Evolutionary conservation across 2,113 vertebrate species (phyloP).

Genomic region (Lycaon pictus): DNA sequence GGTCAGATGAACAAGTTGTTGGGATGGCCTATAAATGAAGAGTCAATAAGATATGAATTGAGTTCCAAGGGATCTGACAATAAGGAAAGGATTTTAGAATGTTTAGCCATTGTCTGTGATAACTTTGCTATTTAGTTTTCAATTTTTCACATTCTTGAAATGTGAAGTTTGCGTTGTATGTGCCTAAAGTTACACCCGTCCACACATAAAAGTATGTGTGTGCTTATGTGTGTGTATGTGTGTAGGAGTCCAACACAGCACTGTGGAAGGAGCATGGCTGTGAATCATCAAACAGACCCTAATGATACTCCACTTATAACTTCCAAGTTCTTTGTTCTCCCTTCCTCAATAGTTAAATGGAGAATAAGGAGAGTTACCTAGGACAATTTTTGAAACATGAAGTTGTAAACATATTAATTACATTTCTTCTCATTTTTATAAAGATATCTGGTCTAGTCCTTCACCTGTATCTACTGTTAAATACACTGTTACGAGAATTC

Average conservation of each 20-base stretch:
- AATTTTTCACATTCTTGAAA: conserved; percentile 14
- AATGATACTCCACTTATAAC: background rate
- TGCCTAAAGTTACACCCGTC: background rate
- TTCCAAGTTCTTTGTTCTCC: conserved; percentile 7
- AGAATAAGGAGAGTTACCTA: background rate
- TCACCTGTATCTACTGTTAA: background rate
- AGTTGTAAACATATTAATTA: background rate
- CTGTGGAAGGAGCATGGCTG: background rate
- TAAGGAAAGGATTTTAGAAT: background rate
- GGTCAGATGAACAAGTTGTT: background rate
- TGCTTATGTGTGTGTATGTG: background rate
- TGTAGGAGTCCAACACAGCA: background rate
- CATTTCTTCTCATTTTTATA: background rate
- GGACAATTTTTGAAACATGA: background rate
- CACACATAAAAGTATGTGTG: background rate
- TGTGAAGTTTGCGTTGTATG: background rate
- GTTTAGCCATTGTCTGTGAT: background rate
- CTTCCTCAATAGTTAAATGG: background rate
- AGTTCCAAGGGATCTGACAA: background rate
- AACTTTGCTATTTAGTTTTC: background rate
- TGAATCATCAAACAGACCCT: background rate
- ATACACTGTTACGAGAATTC: background rate
- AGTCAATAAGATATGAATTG: background rate
- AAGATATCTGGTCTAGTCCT: background rate
- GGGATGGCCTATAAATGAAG: background rate